Conservation (phyloP, 2,797 vertebrate genomes). For the Lophius americanus region DNA sequence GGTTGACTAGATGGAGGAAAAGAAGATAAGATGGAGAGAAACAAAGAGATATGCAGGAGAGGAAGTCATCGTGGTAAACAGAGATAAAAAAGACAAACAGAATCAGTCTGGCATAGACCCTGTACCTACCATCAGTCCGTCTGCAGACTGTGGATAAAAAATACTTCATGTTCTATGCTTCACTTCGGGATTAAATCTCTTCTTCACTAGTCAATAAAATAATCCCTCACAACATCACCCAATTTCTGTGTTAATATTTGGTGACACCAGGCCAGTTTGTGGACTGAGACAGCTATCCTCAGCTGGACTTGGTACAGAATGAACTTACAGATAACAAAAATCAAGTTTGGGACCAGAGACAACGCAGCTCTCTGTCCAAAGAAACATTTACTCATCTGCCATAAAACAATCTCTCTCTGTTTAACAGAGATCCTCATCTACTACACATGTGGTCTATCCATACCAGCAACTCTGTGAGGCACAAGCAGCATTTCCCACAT, state of each 20-base stretch:
- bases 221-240: constrained; percentile 11
- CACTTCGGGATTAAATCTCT: constrained; percentile 11
- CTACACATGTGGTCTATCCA: too few relatives aligned
- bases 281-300: not conserved
- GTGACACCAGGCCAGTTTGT: not conserved
- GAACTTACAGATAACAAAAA: not conserved
- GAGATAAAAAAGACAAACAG: not conserved
- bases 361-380: too few relatives aligned
- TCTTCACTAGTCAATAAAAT: constrained; percentile 11
- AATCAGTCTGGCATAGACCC: not conserved
- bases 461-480: too few relatives aligned
- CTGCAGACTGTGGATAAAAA: not conserved
- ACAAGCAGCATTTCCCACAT: too few relatives aligned
- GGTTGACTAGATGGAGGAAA: not conserved
- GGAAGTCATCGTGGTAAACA: not conserved
- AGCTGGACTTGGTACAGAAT: not conserved
- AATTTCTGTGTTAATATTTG: not conserved
- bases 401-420: too few relatives aligned
- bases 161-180: not conserved
- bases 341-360: too few relatives aligned
- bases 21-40: not conserved
- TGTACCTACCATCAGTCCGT: not conserved
- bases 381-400: too few relatives aligned
- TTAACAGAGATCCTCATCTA: too few relatives aligned
- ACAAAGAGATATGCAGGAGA: not conserved